phyloP scores from a whole-genome alignment of 2,113 vertebrate species.

The Grantiella picta region DNA sequence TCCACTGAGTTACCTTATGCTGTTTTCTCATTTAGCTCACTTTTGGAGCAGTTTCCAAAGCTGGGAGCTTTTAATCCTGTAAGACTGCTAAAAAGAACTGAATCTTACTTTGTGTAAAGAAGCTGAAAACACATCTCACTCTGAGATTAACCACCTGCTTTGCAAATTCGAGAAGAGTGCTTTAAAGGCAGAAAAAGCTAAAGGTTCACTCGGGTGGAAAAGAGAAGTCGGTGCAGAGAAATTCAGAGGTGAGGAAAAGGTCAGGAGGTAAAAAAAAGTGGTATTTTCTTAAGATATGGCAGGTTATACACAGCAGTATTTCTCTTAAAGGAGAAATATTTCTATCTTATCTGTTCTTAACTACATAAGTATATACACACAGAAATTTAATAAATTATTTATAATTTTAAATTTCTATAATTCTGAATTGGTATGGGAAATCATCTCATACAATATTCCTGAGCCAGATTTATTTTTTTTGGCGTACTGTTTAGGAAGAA shows the following conservation, averaged over 20 bases:
- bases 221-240: neutral
- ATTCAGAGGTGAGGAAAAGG: neutral
- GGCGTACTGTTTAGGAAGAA: neutral
- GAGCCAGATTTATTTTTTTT: neutral
- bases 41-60: conserved; percentile 6
- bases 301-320: neutral
- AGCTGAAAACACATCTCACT: neutral
- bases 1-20: neutral
- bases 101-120: neutral
- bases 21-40: conserved; percentile 1
- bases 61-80: conserved; percentile 2
- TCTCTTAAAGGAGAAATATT: neutral
- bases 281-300: neutral
- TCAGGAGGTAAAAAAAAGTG: neutral
- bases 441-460: neutral
- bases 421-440: neutral
- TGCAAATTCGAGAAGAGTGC: neutral
- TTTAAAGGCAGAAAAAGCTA: neutral
- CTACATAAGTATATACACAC: neutral
- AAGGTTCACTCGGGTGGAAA: neutral
- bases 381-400: neutral
- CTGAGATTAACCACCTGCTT: neutral
- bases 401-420: neutral
- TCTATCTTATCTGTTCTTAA: neutral
- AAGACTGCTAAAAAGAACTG: neutral